These are phyloP conservation scores for Acleris laterana DNA, from an alignment of 2,888 invertebrate genomes.

Conservation along the genomic window DNA sequence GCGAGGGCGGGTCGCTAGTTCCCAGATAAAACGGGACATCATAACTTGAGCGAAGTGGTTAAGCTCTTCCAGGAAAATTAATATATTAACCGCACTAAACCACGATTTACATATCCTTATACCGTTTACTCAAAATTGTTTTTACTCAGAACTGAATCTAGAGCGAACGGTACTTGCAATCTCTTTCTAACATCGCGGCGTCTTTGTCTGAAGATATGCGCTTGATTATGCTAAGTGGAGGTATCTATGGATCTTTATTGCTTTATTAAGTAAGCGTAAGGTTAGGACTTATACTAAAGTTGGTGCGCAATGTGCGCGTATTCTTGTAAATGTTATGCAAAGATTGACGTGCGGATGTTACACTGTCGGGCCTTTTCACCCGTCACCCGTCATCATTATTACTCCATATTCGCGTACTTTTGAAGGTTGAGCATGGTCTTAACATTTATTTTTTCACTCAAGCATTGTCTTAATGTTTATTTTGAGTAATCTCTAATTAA, in stretches of 20 bases:
- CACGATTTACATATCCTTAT: slow-evolving; percentile 14
- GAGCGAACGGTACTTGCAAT: slow-evolving; percentile 24
- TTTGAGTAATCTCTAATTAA: too few relatives aligned
- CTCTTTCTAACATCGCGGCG: neutral
- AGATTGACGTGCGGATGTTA: too few relatives aligned
- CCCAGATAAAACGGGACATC: neutral
- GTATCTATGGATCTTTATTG: neutral
- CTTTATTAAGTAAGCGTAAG: neutral
- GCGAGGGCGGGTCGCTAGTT: too few relatives aligned
- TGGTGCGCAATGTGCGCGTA: too few relatives aligned
- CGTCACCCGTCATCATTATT: too few relatives aligned
- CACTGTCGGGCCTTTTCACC: too few relatives aligned
- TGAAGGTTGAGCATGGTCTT: too few relatives aligned
- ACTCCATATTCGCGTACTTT: too few relatives aligned
- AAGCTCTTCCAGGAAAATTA: slow-evolving; percentile 8
- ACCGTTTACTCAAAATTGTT: slow-evolving; percentile 25
- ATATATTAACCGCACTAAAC: slow-evolving; percentile 17
- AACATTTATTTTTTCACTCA: too few relatives aligned
- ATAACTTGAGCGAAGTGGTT: neutral
- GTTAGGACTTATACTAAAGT: too few relatives aligned
- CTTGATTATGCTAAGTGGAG: neutral
- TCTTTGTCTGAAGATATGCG: slow-evolving; percentile 1
- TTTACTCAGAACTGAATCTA: slow-evolving; percentile 25
- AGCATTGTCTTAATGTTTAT: too few relatives aligned
- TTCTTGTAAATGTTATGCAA: too few relatives aligned